Conservation (phyloP, 2,113 vertebrate genomes). For the Rostratula benghalensis region DNA sequence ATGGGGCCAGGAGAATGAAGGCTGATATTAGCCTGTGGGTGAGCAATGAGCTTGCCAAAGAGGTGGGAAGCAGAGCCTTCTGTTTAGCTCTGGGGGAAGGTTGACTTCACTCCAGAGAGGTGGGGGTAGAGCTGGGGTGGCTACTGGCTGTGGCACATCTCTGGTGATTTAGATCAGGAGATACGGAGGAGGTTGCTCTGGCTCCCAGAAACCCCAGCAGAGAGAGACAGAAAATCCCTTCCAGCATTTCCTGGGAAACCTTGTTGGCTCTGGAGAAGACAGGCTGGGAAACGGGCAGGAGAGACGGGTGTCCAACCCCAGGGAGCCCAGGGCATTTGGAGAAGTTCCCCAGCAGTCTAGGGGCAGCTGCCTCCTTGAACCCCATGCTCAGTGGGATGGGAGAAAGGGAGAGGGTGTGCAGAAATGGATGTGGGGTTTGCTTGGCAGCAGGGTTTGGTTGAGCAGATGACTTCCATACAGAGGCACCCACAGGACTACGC, state of each 20-base stretch:
- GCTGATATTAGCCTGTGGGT: neutral
- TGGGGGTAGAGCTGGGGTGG: neutral
- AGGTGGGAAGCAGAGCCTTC: neutral
- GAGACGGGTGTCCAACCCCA: neutral
- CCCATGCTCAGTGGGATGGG: fast-evolving
- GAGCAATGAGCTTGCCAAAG: neutral
- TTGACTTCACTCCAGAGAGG: neutral
- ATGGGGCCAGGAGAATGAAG: neutral
- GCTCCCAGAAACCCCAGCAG: neutral
- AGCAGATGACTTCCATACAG: neutral
- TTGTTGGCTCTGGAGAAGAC: neutral
- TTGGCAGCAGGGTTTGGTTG: neutral
- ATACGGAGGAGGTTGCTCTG: neutral
- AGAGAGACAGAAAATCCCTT: constrained; percentile 1
- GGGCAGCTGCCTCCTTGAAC: neutral
- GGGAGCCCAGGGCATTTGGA: neutral
- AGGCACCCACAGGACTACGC: neutral
- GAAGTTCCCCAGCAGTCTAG: neutral
- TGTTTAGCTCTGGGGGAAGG: constrained; percentile 9
- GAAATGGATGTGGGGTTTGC: neutral
- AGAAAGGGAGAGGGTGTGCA: neutral
- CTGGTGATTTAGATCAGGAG: constrained; percentile 3
- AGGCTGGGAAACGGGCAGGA: neutral
- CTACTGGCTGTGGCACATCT: constrained; percentile 3
- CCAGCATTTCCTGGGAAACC: constrained; percentile 27